Percentiles rank a stretch among this genome's conserved stretches.
Evolutionary conservation across 2,888 invertebrate species (phyloP).

Genomic region (Apoderus coryli): DNA sequence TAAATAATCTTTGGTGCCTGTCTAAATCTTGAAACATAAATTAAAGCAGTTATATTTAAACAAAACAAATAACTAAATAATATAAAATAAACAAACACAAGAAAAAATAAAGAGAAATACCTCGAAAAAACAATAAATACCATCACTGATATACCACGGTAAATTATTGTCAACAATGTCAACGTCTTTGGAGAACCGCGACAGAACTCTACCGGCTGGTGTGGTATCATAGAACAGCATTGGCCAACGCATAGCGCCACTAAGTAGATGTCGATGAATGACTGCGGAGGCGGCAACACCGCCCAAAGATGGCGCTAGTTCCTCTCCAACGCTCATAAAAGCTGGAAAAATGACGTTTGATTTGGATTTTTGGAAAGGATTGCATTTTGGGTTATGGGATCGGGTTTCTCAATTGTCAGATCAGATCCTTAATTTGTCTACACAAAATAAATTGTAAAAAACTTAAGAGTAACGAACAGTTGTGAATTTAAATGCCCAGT

Average conservation of each 20-base stretch:
- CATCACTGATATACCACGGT: slow-evolving; percentile 50
- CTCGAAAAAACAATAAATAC: slow-evolving; percentile 57
- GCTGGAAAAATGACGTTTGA: slow-evolving; percentile 34
- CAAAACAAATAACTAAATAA: too few relatives aligned
- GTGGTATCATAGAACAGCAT: slow-evolving; percentile 68
- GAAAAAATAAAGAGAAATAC: slow-evolving; percentile 33
- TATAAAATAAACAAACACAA: too few relatives aligned
- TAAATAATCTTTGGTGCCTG: too few relatives aligned
- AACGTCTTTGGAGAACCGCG: slow-evolving; percentile 63
- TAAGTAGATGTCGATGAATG: slow-evolving; percentile 44
- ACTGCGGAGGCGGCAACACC: slow-evolving; percentile 48
- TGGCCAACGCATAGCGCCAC: slow-evolving; percentile 49
- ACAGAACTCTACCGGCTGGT: slow-evolving; percentile 58
- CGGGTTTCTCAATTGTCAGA: too few relatives aligned
- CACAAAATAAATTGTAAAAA: too few relatives aligned
- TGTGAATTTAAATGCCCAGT: too few relatives aligned
- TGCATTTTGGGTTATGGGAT: too few relatives aligned
- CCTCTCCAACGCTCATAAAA: too few relatives aligned
- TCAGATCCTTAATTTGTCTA: too few relatives aligned
- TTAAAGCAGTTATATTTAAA: slow-evolving; percentile 2
- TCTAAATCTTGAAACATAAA: too few relatives aligned
- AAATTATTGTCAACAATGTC: slow-evolving; percentile 38
- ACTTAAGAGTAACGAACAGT: too few relatives aligned
- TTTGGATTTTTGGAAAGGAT: too few relatives aligned
- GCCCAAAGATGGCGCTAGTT: slow-evolving; percentile 39